Evolutionary conservation across 2,888 invertebrate species (phyloP).

Genomic region (Philereme transversata): DNA sequence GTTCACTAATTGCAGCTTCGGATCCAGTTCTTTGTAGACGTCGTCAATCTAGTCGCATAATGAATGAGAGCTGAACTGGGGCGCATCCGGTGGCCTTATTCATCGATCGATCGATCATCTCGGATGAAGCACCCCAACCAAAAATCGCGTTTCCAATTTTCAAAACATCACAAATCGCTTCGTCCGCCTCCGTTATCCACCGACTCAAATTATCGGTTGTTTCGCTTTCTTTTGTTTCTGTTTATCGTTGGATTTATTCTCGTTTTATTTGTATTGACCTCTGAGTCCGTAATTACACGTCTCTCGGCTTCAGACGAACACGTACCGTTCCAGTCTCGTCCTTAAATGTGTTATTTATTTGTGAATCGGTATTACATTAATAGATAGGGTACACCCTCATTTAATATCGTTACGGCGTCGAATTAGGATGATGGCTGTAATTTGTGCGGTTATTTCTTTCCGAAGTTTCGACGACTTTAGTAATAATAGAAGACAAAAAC

Average conservation of each 20-base stretch:
- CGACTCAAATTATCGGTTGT: slow-evolving; percentile 75
- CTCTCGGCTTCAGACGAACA: slow-evolving; percentile 55
- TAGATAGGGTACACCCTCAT: slow-evolving; percentile 79
- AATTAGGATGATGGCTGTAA: slow-evolving; percentile 75
- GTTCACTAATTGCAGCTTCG: slow-evolving; percentile 53
- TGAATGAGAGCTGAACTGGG: slow-evolving; percentile 50
- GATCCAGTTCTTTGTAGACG: slow-evolving; percentile 50
- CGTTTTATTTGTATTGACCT: slow-evolving; percentile 80
- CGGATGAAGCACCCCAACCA: slow-evolving; percentile 64
- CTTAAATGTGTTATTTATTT: slow-evolving; percentile 82
- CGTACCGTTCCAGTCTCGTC: slow-evolving; percentile 67
- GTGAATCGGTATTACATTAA: slow-evolving; percentile 80
- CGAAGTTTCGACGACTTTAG: slow-evolving; percentile 45
- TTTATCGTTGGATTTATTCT: slow-evolving; percentile 65
- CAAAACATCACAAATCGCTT: slow-evolving; percentile 57
- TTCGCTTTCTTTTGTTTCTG: slow-evolving; percentile 78
- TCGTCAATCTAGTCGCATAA: slow-evolving; percentile 55
- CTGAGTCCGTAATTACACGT: slow-evolving; percentile 77
- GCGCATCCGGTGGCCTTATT: slow-evolving; percentile 43
- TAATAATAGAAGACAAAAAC: slow-evolving; percentile 55
- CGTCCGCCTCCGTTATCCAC: slow-evolving; percentile 65
- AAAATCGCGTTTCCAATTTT: slow-evolving; percentile 65
- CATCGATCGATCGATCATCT: slow-evolving; percentile 58
- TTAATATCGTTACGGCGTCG: slow-evolving; percentile 77
- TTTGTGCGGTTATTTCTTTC: slow-evolving; percentile 60